A percentile compares a stretch with the other conserved stretches of the same genome.
Conservation (phyloP, 2,113 vertebrate species). For the Taurulus bubalis region DNA sequence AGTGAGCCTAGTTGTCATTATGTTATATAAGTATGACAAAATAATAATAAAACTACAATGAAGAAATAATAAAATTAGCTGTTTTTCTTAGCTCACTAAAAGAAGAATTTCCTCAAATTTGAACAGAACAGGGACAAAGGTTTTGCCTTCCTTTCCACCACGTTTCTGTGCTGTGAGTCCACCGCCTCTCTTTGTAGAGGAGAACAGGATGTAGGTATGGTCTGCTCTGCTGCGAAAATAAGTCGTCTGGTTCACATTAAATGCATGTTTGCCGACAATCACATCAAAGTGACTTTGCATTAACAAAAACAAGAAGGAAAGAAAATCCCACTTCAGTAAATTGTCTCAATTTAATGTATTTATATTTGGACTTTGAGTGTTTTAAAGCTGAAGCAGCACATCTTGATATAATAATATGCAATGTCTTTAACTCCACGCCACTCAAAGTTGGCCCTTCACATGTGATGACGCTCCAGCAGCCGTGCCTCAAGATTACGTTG, state of each 20-base stretch:
- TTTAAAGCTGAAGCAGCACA: conserved; percentile 44
- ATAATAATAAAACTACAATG: background rate
- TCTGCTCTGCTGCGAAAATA: conserved; percentile 51
- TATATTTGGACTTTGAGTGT: conserved; percentile 39
- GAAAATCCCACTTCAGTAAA: conserved; percentile 70
- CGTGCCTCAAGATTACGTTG: conserved; percentile 28
- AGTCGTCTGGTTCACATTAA: conserved; percentile 60
- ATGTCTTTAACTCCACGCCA: conserved; percentile 8
- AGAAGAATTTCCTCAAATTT: background rate
- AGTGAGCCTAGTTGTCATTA: background rate
- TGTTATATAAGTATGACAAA: background rate
- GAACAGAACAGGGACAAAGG: background rate
- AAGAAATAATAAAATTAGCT: background rate
- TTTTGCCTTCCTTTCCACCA: background rate
- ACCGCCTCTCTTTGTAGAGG: conserved; percentile 9
- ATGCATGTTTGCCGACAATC: conserved; percentile 41
- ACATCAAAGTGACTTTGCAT: conserved; percentile 71
- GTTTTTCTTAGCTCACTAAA: background rate
- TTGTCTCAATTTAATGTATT: conserved; percentile 57
- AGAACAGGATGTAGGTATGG: conserved; percentile 67
- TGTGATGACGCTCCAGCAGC: conserved; percentile 50
- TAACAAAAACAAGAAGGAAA: conserved; percentile 55
- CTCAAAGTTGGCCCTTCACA: conserved; percentile 36
- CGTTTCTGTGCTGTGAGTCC: background rate
- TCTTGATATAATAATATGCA: conserved; percentile 17